A percentile compares a stretch with the other conserved stretches of the same genome.
Conservation (phyloP, 2,888 invertebrate genomes). For the Eugnorisma glareosa region DNA sequence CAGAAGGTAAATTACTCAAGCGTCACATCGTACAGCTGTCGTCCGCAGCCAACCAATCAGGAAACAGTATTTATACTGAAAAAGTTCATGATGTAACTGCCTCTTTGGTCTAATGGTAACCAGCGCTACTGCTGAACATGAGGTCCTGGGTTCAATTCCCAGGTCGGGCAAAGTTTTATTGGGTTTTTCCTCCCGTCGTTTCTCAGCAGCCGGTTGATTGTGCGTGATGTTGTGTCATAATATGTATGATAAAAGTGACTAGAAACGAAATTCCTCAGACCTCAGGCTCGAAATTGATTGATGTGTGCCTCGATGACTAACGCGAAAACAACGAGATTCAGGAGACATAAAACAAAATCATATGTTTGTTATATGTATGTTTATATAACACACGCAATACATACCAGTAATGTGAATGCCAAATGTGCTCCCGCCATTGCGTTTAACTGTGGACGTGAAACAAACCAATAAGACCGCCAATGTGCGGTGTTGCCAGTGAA, state of each 20-base stretch:
- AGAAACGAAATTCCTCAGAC: conserved; percentile 21
- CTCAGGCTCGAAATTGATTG: conserved; percentile 10
- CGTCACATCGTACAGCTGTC: conserved; percentile 12
- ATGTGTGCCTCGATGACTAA: conserved; percentile 38
- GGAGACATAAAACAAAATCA: conserved; percentile 39
- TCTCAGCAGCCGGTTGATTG: not conserved
- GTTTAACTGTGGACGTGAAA: conserved; percentile 71
- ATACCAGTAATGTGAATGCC: conserved; percentile 75
- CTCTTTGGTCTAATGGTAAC: not conserved
- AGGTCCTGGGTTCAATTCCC: not conserved
- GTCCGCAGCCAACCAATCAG: not conserved
- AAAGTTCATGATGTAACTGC: not conserved
- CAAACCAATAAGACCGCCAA: conserved; percentile 71
- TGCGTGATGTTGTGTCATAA: not conserved
- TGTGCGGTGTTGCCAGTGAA: conserved; percentile 50
- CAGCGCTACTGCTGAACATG: not conserved
- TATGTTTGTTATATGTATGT: not conserved
- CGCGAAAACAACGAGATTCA: conserved; percentile 10
- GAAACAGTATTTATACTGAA: not conserved
- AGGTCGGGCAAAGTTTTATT: not conserved
- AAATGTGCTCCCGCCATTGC: conserved; percentile 77
- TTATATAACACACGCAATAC: conserved; percentile 61
- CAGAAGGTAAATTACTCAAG: conserved; percentile 12
- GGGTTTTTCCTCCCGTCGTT: not conserved
- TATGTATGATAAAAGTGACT: not conserved